Conservation (phyloP, 2,797 vertebrate species). For the Schizopygopsis malacanthus region DNA sequence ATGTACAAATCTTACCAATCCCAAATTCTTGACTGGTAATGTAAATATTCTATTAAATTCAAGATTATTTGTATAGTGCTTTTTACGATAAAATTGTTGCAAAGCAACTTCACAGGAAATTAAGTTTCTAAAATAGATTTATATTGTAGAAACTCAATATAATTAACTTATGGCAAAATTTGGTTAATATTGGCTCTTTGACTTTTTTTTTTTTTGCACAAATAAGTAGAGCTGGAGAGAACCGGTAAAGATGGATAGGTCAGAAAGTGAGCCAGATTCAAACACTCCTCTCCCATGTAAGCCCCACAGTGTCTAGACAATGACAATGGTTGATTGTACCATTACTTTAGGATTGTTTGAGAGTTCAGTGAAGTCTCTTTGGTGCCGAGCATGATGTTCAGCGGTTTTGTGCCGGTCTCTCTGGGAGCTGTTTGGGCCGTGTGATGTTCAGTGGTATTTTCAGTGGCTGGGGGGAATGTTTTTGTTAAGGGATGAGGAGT, state of each 20-base stretch:
- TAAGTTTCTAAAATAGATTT: no score
- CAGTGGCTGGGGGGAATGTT: conserved; percentile 76
- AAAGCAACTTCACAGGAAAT: no score
- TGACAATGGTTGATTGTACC: not conserved
- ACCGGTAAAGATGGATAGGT: not conserved
- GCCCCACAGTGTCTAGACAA: not conserved
- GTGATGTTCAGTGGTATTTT: conserved; percentile 71
- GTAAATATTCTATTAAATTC: not conserved
- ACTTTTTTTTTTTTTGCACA: not conserved
- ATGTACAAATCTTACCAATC: not conserved
- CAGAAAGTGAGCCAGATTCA: not conserved
- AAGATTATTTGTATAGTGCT: no score
- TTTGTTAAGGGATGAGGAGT: conserved; percentile 67
- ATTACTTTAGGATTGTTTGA: not conserved
- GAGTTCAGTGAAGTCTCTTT: not conserved
- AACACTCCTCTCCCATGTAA: not conserved
- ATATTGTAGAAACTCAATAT: no score
- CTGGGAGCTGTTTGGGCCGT: conserved; percentile 66
- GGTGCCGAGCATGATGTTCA: not conserved
- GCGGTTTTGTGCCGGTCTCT: conserved; percentile 62
- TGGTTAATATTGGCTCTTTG: no score
- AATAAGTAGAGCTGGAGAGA: not conserved
- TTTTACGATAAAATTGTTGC: no score
- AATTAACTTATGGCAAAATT: no score
- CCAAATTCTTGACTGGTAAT: not conserved